Evolutionary conservation across 2,797 vertebrate species (phyloP).

Genomic region (Oophaga sylvatica): DNA sequence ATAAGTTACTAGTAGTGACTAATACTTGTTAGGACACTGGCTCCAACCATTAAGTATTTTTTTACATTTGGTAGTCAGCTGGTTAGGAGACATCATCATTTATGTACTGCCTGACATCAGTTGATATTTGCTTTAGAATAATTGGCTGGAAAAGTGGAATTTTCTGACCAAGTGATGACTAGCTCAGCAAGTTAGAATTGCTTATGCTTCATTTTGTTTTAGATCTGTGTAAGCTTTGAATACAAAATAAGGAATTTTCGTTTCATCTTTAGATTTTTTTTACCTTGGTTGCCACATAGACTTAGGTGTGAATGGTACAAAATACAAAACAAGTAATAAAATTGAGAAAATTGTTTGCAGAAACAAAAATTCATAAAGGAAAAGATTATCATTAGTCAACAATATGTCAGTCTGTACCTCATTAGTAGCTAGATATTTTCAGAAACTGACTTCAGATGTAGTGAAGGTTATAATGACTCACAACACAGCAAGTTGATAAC

Average conservation of each 20-base stretch:
- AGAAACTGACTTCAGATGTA: not conserved
- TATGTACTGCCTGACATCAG: conserved; percentile 35
- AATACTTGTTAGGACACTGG: not conserved
- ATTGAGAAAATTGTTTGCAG: not conserved
- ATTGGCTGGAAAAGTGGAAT: conserved; percentile 14
- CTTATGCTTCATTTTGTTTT: conserved; percentile 27
- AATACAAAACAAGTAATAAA: not conserved
- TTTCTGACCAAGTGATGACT: not conserved
- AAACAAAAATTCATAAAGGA: not conserved
- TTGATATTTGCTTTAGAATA: conserved; percentile 40
- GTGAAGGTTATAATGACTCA: no score
- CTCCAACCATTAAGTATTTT: not conserved
- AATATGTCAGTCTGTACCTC: not conserved
- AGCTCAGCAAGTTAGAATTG: conserved; percentile 35
- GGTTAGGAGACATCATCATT: conserved; percentile 43
- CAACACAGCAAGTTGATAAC: no score
- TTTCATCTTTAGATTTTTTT: not conserved
- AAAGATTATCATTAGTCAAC: not conserved
- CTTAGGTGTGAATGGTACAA: not conserved
- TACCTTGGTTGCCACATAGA: not conserved
- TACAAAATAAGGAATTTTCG: not conserved
- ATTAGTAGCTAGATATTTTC: not conserved
- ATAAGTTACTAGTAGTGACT: not conserved
- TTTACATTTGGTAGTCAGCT: conserved; percentile 7
- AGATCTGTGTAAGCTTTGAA: not conserved